phyloP scores from a whole-genome alignment of 2,797 vertebrate species.

The Nyctibius grandis region DNA sequence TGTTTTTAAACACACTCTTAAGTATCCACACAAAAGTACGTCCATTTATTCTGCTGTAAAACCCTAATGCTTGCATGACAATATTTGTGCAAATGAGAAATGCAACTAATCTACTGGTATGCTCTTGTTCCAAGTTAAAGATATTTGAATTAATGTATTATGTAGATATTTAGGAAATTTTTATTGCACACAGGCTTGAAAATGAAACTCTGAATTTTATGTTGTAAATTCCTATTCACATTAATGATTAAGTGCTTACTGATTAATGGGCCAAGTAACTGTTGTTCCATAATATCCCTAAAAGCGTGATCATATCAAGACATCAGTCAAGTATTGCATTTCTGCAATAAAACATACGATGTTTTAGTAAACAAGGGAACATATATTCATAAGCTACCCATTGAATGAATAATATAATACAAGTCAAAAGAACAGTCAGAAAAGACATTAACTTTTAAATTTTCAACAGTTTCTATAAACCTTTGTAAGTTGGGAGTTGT shows the following conservation, averaged over 20 bases:
- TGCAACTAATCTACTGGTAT: neutral
- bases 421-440: neutral
- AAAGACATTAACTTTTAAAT: neutral
- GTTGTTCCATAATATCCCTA: neutral
- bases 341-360: neutral
- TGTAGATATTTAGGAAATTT: neutral
- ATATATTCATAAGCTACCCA: rapidly evolving
- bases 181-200: neutral
- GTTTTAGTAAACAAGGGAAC: neutral
- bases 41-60: neutral
- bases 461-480: neutral
- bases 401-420: neutral
- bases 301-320: neutral
- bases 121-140: neutral
- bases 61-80: neutral
- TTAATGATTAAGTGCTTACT: neutral
- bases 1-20: neutral
- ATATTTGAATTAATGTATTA: neutral
- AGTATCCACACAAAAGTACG: neutral
- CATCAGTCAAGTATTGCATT: neutral
- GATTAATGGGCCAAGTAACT: neutral
- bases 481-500: rapidly evolving
- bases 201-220: neutral
- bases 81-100: neutral
- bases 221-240: neutral